Evolutionary conservation across 2,888 invertebrate species (phyloP).

Genomic region (Apamea anceps): DNA sequence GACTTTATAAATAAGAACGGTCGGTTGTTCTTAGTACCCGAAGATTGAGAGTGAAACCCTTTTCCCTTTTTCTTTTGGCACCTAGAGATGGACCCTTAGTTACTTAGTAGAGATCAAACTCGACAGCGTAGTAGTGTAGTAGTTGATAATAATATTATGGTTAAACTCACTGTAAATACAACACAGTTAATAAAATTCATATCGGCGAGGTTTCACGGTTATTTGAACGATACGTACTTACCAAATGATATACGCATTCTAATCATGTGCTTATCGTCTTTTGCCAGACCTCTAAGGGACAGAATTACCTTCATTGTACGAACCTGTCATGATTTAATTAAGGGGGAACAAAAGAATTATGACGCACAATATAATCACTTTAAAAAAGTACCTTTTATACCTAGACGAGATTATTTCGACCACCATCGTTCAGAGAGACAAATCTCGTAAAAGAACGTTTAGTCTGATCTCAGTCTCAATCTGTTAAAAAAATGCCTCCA

Average conservation of each 20-base stretch:
- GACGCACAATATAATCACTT: background rate
- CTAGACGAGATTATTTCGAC: background rate
- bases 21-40: background rate
- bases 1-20: too few relatives aligned
- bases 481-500: too few relatives aligned
- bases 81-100: background rate
- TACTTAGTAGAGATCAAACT: background rate
- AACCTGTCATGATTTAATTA: conserved; percentile 11
- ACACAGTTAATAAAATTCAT: background rate
- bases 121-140: background rate
- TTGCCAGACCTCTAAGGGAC: background rate
- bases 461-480: too few relatives aligned
- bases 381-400: background rate
- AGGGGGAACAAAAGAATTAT: background rate
- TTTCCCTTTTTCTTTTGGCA: background rate
- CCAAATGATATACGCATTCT: background rate
- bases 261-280: conserved; percentile 28
- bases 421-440: background rate
- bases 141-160: background rate
- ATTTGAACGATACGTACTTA: conserved; percentile 6
- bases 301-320: conserved; percentile 8
- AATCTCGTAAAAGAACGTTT: too few relatives aligned
- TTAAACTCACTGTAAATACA: background rate
- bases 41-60: background rate
- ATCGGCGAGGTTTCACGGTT: background rate